A percentile compares a stretch with the other conserved stretches of the same genome.
phyloP scores from a whole-genome alignment of 2,888 invertebrate genomes.

The Pachymerium ferrugineum region DNA sequence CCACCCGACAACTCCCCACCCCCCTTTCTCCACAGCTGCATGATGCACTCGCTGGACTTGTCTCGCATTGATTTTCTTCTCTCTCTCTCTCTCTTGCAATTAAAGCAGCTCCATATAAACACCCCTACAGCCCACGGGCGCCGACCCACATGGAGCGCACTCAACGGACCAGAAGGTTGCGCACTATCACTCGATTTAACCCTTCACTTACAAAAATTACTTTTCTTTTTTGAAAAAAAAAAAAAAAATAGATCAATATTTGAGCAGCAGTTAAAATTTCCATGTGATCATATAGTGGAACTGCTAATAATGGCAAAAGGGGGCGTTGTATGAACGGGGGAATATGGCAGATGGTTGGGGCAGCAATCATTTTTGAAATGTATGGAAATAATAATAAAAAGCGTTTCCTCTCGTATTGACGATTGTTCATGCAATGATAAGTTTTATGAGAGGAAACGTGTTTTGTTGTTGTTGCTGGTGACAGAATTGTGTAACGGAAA shows the following conservation, averaged over 20 bases:
- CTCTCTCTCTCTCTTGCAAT: conserved; percentile 13
- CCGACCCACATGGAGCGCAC: too few species aligned
- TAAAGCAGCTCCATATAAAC: conserved; percentile 28
- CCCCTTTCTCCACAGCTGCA: neutral
- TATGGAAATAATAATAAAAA: neutral
- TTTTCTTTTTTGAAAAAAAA: neutral
- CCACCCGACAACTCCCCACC: neutral
- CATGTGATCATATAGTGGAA: neutral
- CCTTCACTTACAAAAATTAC: too few species aligned
- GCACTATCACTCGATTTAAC: too few species aligned
- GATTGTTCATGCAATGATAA: too few species aligned
- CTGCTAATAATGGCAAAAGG: neutral
- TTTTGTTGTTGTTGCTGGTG: too few species aligned
- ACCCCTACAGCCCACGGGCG: neutral
- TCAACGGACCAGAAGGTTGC: neutral
- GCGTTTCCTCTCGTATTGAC: too few species aligned
- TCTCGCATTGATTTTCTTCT: conserved; percentile 31
- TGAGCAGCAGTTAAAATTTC: neutral
- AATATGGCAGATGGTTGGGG: neutral
- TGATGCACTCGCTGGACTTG: conserved; percentile 11
- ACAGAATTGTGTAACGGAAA: neutral
- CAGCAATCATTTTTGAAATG: neutral
- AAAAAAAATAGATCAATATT: neutral
- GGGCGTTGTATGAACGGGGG: neutral
- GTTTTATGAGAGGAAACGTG: neutral